These are phyloP conservation scores for Misgurnus anguillicaudatus DNA, from an alignment of 2,113 vertebrate genomes.

Conservation along the genomic window DNA sequence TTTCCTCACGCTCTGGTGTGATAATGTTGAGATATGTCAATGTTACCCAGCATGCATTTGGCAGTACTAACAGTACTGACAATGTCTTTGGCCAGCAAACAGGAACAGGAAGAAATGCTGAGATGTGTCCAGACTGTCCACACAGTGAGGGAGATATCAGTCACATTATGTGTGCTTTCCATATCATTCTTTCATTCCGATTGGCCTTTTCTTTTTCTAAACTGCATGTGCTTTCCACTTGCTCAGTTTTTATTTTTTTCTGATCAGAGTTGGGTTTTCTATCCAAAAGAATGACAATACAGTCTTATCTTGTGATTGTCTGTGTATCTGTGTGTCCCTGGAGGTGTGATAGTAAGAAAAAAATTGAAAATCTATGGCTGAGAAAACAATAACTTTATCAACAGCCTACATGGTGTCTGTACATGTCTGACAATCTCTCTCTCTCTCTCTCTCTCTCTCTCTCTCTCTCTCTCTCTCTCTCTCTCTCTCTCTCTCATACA, in stretches of 20 bases:
- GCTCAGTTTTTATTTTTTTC: background rate
- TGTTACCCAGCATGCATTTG: constrained; percentile 36
- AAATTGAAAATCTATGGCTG: constrained; percentile 62
- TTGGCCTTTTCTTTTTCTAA: constrained; percentile 14
- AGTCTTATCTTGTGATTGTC: constrained; percentile 16
- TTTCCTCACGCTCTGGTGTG: background rate
- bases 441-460: background rate
- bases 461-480: too few species aligned
- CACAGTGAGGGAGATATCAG: constrained; percentile 28
- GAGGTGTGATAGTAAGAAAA: constrained; percentile 25
- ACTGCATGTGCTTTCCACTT: background rate
- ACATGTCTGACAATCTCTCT: constrained; percentile 55
- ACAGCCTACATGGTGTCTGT: constrained; percentile 57
- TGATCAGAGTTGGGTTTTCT: constrained; percentile 9
- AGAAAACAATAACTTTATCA: constrained; percentile 64
- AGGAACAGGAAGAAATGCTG: constrained; percentile 50
- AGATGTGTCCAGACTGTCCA: constrained; percentile 29
- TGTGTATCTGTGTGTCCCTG: constrained; percentile 23
- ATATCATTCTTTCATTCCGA: constrained; percentile 26
- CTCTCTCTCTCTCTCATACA: background rate
- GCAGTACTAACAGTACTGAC: constrained; percentile 24
- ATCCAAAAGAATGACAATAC: constrained; percentile 40
- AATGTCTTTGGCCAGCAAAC: constrained; percentile 25
- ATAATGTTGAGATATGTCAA: constrained; percentile 11
- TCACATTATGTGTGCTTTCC: constrained; percentile 14